Evolutionary conservation across 2,888 invertebrate genomes (phyloP).

Genomic region (Ptilodon capucinus): DNA sequence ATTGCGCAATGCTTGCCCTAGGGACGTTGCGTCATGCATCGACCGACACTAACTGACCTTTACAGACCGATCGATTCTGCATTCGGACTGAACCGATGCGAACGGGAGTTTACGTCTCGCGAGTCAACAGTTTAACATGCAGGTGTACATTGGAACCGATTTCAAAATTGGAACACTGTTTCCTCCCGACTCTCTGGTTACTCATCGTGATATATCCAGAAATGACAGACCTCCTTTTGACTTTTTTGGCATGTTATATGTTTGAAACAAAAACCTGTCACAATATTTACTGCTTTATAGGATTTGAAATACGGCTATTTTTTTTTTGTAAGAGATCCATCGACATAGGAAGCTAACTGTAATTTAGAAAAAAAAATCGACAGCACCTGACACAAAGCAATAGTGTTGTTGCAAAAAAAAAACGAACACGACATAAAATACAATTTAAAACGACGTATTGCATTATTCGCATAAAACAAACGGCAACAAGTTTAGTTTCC

Average conservation of each 20-base stretch:
- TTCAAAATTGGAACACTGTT: background rate
- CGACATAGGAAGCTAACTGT: too few species aligned
- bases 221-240: too few species aligned
- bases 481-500: constrained; percentile 61
- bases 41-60: constrained; percentile 71
- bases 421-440: too few species aligned
- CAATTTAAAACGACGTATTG: constrained; percentile 12
- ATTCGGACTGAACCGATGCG: constrained; percentile 22
- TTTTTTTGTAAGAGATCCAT: too few species aligned
- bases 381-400: too few species aligned
- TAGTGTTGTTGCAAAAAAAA: too few species aligned
- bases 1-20: constrained; percentile 69
- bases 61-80: constrained; percentile 65
- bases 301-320: background rate
- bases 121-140: background rate
- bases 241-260: too few species aligned
- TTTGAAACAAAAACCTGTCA: too few species aligned
- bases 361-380: too few species aligned
- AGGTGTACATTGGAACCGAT: background rate
- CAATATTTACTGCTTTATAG: too few species aligned
- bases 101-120: background rate
- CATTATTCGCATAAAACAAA: constrained; percentile 28
- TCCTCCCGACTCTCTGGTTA: too few species aligned
- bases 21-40: constrained; percentile 68
- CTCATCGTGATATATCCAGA: too few species aligned